Base-by-base conservation (phyloP, 1,140 invertebrate species). In the Bradynema listronoti region DNA sequence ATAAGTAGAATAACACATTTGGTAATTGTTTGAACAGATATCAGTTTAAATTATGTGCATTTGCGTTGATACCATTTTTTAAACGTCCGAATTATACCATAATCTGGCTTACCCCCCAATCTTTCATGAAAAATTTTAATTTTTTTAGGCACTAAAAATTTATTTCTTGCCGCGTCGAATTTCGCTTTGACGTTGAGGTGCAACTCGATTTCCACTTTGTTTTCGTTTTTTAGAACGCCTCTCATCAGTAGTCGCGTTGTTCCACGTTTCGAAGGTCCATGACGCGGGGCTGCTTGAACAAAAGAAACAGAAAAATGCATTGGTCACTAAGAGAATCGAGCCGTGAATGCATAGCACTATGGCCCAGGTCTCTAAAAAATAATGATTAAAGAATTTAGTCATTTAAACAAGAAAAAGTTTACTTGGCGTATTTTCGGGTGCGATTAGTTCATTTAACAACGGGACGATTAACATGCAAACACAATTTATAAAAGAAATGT, bases 391-490 rank as follows among this genome's bases (percentile, higher is more conserved):
- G 36, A 19, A 39, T 39, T 39, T 39, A 2, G 2, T 42, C 24
- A n/a, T 16, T 42, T n/a, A 22, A 22, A 24, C 52, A 54, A 22
- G 29, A n/a, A 58, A 58, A 65, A 47, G 53, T 34, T 52, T 33
- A 72, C 65, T 50, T 16, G 66, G 69, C 7, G 57, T 34, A 47
- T 75, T 75, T 22, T 74, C 67, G 16, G 68, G 61, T n/a, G 67
- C 66, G 47, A 77, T 63, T n/a, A 74, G 14, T 32, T 73, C 72
- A 52, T 75, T 76, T 19, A 76, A 62, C 9, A 66, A 47, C 41
- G 64, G 63, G 11, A 71, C 68, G 24, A 76, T 27, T 14, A 76
- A 61, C 73, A 76, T 76, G 39, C 75, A 76, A 29, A 76, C 66
- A 41, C 73, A 76, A 29, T 77, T 65, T 9, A 76, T 39, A 47